Evolutionary conservation across 2,113 vertebrate genomes (phyloP), one percentile per base, ranked within the genome.

Genomic region (Willisornis vidua): DNA sequence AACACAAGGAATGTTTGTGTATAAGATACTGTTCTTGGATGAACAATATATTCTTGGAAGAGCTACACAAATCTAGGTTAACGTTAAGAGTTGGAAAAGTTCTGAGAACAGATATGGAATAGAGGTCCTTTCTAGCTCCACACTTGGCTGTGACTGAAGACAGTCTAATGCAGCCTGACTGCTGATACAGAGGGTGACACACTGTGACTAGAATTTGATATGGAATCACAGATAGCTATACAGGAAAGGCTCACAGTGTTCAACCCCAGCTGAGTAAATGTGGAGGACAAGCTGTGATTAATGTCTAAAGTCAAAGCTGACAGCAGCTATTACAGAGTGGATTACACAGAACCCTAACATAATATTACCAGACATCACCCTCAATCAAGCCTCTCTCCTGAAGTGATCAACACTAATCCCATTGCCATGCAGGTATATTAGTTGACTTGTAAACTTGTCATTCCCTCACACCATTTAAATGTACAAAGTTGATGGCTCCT

Each of bases 1-100:
- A 2, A 9, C 22, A 61, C 0, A 0, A 84, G 6, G 3, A 54
- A 78, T 12, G 4, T 29, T 22, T 3, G 0, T 6, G 5, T 28
- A 9, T n/a, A 75, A 81, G 8, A 28, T 7, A 2, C 1, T 54
- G 7, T 8, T 74, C 24, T 61, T 33, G 12, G 45, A 31, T 2
- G 0, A 88, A 66, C 45, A 66, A 14, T 6, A 46, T 9, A 26
- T 63, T 67, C 39, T 16, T 4, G 1, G 39, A 43, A 71, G 23
- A 58, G 16, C 28, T 19, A 26, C 29, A 39, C 14, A 84, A 59
- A 86, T 58, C 35, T 31, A 52, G 45, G 59, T 59, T 46, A 90
- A 89, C 37, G 46, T 85, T 58, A 76, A 28, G 22, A 90, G 28
- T 2, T 54, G 14, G 48, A 33, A 80, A 89, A 45, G 33, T 6